Conservation (phyloP, 2,888 invertebrate genomes). For the Gari tellinella region DNA sequence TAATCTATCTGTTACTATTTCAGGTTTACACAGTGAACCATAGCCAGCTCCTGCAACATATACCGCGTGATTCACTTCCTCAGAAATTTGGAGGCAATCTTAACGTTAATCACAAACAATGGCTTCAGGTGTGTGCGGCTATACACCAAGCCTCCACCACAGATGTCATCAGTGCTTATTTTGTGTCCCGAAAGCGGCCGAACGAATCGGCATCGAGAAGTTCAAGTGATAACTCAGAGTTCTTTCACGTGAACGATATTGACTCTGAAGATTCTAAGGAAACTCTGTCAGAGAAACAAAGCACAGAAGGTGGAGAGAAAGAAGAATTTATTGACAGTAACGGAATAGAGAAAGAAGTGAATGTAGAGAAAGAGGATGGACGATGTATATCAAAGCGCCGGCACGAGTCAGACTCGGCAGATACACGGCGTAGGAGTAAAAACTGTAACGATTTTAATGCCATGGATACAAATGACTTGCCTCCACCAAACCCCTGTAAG, state of each 20-base stretch:
- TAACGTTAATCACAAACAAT: slow-evolving; percentile 94
- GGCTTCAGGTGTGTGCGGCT: slow-evolving; percentile 88
- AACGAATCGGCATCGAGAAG: slow-evolving; percentile 55
- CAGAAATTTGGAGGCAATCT: slow-evolving; percentile 94
- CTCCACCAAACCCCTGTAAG: slow-evolving; percentile 71
- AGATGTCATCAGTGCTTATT: slow-evolving; percentile 71
- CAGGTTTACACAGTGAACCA: slow-evolving; percentile 95
- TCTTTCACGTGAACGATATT: slow-evolving; percentile 73
- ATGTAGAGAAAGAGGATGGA: slow-evolving; percentile 65
- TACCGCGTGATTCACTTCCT: slow-evolving; percentile 95
- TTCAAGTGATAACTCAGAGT: slow-evolving; percentile 73
- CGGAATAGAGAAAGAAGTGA: slow-evolving; percentile 68
- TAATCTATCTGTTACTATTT: no score
- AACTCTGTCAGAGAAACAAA: slow-evolving; percentile 86
- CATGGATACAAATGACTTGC: slow-evolving; percentile 32
- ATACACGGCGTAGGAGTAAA: slow-evolving; percentile 5
- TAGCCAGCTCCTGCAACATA: slow-evolving; percentile 94
- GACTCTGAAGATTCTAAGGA: slow-evolving; percentile 80
- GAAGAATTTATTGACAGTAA: slow-evolving; percentile 71
- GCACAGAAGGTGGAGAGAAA: slow-evolving; percentile 87
- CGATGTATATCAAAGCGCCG: slow-evolving; percentile 54
- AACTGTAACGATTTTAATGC: slow-evolving; percentile 25
- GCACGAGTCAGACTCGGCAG: slow-evolving; percentile 54
- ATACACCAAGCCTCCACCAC: slow-evolving; percentile 66
- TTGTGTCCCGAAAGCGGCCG: slow-evolving; percentile 62